These are phyloP conservation scores for Latheticus oryzae DNA, from an alignment of 2,888 invertebrate species.

Conservation along the genomic window DNA sequence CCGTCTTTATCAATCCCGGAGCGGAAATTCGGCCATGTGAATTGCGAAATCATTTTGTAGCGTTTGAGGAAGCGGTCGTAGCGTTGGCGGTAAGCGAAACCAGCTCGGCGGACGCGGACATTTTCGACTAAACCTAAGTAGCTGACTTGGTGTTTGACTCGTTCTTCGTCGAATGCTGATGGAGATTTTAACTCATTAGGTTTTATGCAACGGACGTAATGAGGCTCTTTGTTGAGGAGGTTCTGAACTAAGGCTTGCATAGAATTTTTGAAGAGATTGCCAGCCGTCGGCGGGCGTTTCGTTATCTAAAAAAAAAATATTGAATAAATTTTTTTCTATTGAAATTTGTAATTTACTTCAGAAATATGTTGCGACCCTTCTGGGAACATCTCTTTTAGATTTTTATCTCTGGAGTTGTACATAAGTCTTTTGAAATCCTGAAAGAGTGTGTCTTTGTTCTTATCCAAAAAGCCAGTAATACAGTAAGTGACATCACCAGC, in stretches of 20 bases:
- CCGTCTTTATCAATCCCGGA: constrained; percentile 84
- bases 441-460: constrained; percentile 96
- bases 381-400: constrained; percentile 93
- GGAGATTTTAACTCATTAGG: constrained; percentile 96
- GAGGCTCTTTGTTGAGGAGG: constrained; percentile 91
- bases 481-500: constrained; percentile 97
- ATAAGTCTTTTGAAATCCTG: constrained; percentile 96
- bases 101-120: constrained; percentile 94
- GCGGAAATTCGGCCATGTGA: constrained; percentile 97
- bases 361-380: constrained; percentile 93
- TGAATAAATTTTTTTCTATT: constrained; percentile 2
- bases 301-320: constrained; percentile 76
- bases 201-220: constrained; percentile 97
- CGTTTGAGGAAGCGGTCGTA: constrained; percentile 93
- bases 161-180: constrained; percentile 84
- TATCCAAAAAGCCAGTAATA: constrained; percentile 92
- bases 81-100: constrained; percentile 95
- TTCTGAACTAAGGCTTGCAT: constrained; percentile 92
- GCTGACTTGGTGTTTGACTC: constrained; percentile 79
- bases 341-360: constrained; percentile 69
- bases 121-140: constrained; percentile 96
- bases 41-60: constrained; percentile 97
- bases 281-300: constrained; percentile 94
- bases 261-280: constrained; percentile 93
- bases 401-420: constrained; percentile 82